Base-by-base conservation (phyloP, 2,888 invertebrate genomes). In the Prostheceraeus crozeri region DNA sequence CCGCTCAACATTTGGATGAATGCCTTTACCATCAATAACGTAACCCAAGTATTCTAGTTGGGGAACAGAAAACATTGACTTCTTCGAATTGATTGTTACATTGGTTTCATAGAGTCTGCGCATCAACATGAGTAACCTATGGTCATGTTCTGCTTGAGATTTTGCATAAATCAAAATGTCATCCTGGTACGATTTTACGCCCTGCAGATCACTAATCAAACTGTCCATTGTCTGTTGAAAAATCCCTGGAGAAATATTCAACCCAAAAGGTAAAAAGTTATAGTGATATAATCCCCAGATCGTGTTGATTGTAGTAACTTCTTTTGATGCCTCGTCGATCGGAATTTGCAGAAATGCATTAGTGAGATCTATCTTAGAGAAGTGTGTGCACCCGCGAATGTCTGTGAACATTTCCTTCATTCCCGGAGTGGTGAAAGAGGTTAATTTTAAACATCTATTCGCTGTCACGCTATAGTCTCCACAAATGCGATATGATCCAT, bases 171-270 rank as follows among this genome's bases (percentile, higher is more conserved):
- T 28, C 48, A 48, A 14, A 19, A 48, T 48, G 14, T 48, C 48
- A 48, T 48, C 23, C 48, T 48, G 48, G 16, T 8, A 48, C 6
- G 23, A 8, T 48, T 48, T 48, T 23, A 48, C 48, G 4, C 48
- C 19, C 23, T 23, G 23, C 27, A 48, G 11, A 25, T 14, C 48
- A 25, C 11, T 23, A 23, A 48, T 25, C 27, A 48, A 16, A 14
- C 10, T 33, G 33, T 33, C 33, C 33, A 33, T 33, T n/a, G n/a
- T n/a, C 10, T 33, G 10, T 33, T 33, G 33, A 33, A 33, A 33
- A 8, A 33, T 10, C 33, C 33, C 33, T 10, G 33, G 33, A 10
- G 33, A 33, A n/a, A 33, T 33, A 33, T n/a, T 33, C 33, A 33
- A 33, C 10, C 10, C 10, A n/a, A n/a, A n/a, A n/a, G n/a, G n/a